Evolutionary conservation across 2,888 invertebrate genomes (phyloP).

Genomic region (Ellobium chinense): DNA sequence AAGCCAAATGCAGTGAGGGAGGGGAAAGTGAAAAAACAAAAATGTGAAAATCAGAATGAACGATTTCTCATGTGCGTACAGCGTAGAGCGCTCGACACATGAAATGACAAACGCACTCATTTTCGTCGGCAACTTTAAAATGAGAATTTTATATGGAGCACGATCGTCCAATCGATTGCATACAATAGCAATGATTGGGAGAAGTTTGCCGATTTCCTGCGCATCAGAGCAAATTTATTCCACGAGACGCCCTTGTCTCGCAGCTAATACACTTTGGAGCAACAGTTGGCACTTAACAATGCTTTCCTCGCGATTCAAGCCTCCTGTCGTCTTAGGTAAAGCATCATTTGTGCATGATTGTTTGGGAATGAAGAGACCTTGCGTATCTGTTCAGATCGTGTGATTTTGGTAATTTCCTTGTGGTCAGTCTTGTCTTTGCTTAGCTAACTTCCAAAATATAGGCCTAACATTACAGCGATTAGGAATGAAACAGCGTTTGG

Average conservation of each 20-base stretch:
- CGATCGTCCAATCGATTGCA: conserved; percentile 24
- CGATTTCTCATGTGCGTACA: conserved; percentile 19
- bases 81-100: background rate
- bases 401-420: background rate
- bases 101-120: conserved; percentile 31
- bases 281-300: too few species aligned
- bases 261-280: too few species aligned
- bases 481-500: background rate
- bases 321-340: too few species aligned
- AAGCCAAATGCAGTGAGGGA: too few species aligned
- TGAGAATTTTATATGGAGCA: conserved; percentile 14
- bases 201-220: conserved; percentile 19
- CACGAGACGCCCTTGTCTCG: background rate
- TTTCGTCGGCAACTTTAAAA: background rate
- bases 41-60: conserved; percentile 9
- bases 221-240: conserved; percentile 20
- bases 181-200: conserved; percentile 36
- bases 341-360: background rate
- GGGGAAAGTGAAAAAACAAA: too few species aligned
- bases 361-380: background rate
- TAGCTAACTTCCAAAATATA: too few species aligned
- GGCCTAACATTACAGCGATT: too few species aligned
- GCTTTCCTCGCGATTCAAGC: too few species aligned
- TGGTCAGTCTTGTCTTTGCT: conserved; percentile 22
- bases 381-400: background rate